Evolutionary conservation across 2,113 vertebrate species (phyloP), one percentile per base, ranked within the genome.

Genomic region (Lepus europaeus): DNA sequence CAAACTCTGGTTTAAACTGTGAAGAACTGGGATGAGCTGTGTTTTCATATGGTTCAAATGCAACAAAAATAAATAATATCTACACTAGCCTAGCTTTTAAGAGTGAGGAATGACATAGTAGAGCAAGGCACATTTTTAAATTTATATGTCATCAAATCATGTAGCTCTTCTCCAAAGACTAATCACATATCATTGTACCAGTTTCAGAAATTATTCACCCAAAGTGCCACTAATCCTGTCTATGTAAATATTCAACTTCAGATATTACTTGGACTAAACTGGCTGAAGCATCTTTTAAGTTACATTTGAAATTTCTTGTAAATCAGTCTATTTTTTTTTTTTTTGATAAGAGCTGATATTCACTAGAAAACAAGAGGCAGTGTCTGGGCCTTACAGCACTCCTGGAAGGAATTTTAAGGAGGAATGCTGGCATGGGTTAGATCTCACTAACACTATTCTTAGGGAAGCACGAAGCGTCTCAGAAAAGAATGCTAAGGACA

Each of bases 121-220:
- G 23, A 73, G 51, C 10, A 81, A 95, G 49, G 33, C 12, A 64
- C 5, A 78, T 89, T 94, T 92, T 36, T 1, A 78, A 93, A 96
- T 89, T 14, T 51, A 3, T 45, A 69, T 93, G 93, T 95, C 56
- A 77, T 72, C 53, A 93, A 63, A 14, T 89, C 61, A 63, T 14
- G 0, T 51, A 77, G 70, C 49, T 89, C 9, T 69, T 97, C 29
- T 92, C 64, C 64, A 91, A 53, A 87, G 27, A 31, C 29, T 5
- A 8, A 39, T 78, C 29, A 64, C 49, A 29, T 74, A 49, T n/a
- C 73, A 68, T 82, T 78, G 45, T 74, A 33, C 17, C 10, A 64
- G 64, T 66, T 84, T 59, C 39, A 80, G 81, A 93, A 83, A 69
- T 70, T 51, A 80, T 70, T 87, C 5, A 51, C 39, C 45, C 5